These are phyloP conservation scores for Euwallacea fornicatus DNA, from an alignment of 1,140 invertebrate species.

Conservation along the genomic window DNA sequence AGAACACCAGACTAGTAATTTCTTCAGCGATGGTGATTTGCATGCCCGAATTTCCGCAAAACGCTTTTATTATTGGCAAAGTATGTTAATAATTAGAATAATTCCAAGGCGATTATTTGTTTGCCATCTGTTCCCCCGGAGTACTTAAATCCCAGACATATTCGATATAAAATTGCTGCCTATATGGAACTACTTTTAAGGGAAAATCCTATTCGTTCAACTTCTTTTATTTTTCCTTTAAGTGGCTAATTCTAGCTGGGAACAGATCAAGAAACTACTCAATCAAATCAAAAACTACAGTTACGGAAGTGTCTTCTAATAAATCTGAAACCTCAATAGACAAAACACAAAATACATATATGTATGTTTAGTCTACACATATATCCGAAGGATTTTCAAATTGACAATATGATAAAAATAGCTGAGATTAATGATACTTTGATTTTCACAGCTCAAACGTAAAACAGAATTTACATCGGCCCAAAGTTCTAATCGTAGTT, in stretches of 20 bases:
- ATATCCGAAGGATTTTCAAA: conserved; percentile 10
- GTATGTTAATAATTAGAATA: conserved; percentile 7
- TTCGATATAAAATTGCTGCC: no score
- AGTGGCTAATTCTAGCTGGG: no score
- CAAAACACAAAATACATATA: conserved; percentile 16
- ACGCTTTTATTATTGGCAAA: conserved; percentile 2
- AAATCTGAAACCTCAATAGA: not conserved
- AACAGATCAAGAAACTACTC: no score
- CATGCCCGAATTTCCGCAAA: conserved; percentile 14
- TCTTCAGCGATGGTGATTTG: conserved; percentile 15
- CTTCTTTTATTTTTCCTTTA: no score
- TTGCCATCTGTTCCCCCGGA: not conserved
- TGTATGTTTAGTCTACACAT: conserved; percentile 21
- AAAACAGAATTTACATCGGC: conserved; percentile 26
- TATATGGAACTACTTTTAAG: no score
- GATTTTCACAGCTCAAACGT: conserved; percentile 23
- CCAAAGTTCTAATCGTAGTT: not conserved
- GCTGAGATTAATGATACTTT: conserved; percentile 27
- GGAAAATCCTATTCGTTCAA: no score
- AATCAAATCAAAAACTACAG: no score
- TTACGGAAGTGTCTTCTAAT: no score
- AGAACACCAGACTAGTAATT: conserved; percentile 18
- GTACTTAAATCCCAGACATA: no score
- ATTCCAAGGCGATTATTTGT: conserved; percentile 10
- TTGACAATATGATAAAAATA: conserved; percentile 28